Base-by-base conservation (phyloP, 2,888 invertebrate species). In the Crematogaster levior region DNA sequence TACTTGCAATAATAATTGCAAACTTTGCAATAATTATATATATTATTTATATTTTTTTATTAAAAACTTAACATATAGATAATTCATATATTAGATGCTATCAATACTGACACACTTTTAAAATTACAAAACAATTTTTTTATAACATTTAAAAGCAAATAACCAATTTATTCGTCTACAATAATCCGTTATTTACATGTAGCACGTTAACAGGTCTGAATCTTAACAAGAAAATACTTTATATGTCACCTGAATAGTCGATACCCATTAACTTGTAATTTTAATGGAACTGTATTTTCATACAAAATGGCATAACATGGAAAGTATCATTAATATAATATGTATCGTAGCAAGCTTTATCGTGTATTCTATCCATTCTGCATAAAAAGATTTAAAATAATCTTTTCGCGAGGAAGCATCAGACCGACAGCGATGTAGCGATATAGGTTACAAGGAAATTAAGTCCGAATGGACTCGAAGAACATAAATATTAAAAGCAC, bases 251-350 rank as follows among this genome's bases (percentile, higher is more conserved):
- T 48, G 37, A 18, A 37, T 75, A 37, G 65, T n/a, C 63, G 48
- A 48, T 74, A 61, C 18, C 24, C 65, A 75, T 75, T 75, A 75
- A 51, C 27, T 24, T 63, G 12, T 51, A 61, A 48, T 48, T 75
- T 75, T 75, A 63, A 51, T 63, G 27, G 27, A 75, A n/a, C 24
- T 51, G 24, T 75, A 75, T 63, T 63, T 75, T 75, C n/a, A n/a
- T n/a, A 24, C 24, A 27, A 63, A 75, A 63, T 37, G 51, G 34
- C 27, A 9, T 18, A 74, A 51, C 37, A 27, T 15, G 48, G 3
- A 75, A 63, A 51, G 27, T 15, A 1, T 51, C 37, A 12, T 75
- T 65, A 75, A 75, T 63, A 61, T 61, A 34, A 0, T 73, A 73
- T 43, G 24, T 37, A n/a, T 18, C n/a, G 18, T 63, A n/a, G 24